Evolutionary conservation across 1,140 invertebrate species (phyloP).

Genomic region (Ericerus pela): DNA sequence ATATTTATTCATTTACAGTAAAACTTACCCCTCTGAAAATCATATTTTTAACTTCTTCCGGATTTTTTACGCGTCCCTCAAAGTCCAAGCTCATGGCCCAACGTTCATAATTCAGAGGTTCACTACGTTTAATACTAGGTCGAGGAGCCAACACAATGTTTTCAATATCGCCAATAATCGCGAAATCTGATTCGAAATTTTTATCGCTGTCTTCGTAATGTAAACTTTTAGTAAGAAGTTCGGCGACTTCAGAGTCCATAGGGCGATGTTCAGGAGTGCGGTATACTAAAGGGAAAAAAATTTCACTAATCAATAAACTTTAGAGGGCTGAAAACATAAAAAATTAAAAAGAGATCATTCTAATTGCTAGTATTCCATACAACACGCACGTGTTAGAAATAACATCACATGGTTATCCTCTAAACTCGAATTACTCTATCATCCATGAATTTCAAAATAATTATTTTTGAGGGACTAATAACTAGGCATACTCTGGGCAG

Average conservation of each 20-base stretch:
- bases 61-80: slow-evolving; percentile 56
- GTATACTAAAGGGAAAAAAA: slow-evolving; percentile 32
- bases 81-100: slow-evolving; percentile 62
- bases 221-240: slow-evolving; percentile 32
- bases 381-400: not conserved
- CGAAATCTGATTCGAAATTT: slow-evolving; percentile 46
- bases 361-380: slow-evolving; percentile 5
- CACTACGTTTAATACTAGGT: slow-evolving; percentile 35
- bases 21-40: slow-evolving; percentile 73
- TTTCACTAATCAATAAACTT: not conserved
- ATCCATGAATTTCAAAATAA: no score
- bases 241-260: slow-evolving; percentile 33
- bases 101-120: slow-evolving; percentile 55
- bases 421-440: no score
- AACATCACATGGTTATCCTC: no score
- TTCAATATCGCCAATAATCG: slow-evolving; percentile 44
- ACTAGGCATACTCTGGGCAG: no score
- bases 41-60: slow-evolving; percentile 52
- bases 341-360: no score
- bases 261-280: slow-evolving; percentile 34
- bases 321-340: no score
- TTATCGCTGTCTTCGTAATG: slow-evolving; percentile 38
- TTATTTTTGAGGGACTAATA: no score
- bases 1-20: no score
- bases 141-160: slow-evolving; percentile 40